A percentile compares a stretch with the other conserved stretches of the same genome.
Conservation (phyloP, 35 echinoderm and acorn worm genomes). For the Anneissia japonica region DNA sequence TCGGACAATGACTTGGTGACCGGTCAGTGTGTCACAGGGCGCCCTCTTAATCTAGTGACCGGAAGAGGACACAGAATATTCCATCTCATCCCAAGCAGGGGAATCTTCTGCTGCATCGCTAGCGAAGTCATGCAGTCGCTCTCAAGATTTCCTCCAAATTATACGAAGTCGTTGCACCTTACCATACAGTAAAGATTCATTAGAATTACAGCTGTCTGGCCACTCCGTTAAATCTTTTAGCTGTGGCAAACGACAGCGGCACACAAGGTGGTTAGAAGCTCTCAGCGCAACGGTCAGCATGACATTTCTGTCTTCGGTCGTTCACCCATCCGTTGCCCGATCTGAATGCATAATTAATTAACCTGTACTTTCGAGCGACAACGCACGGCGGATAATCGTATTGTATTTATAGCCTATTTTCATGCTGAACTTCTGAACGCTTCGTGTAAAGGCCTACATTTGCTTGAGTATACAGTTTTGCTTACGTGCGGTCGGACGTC, state of each 20-base stretch:
- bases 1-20: neutral
- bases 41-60: neutral
- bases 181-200: neutral
- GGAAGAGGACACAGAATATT: neutral
- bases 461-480: neutral
- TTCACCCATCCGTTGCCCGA: neutral
- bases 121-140: neutral
- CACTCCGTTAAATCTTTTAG: neutral
- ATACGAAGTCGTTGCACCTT: neutral
- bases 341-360: conserved; percentile 2
- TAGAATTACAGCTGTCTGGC: neutral
- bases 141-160: neutral
- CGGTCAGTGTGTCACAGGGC: neutral
- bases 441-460: neutral
- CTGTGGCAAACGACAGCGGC: neutral
- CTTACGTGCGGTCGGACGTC: neutral
- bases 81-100: neutral
- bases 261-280: neutral
- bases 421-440: neutral
- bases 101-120: neutral
- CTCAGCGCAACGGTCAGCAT: neutral
- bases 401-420: neutral
- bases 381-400: conserved; percentile 1
- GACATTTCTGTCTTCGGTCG: conserved; percentile 1
- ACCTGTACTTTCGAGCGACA: neutral